Base-by-base conservation (phyloP, 2,888 invertebrate species). In the Meiosimyza platycephala region DNA sequence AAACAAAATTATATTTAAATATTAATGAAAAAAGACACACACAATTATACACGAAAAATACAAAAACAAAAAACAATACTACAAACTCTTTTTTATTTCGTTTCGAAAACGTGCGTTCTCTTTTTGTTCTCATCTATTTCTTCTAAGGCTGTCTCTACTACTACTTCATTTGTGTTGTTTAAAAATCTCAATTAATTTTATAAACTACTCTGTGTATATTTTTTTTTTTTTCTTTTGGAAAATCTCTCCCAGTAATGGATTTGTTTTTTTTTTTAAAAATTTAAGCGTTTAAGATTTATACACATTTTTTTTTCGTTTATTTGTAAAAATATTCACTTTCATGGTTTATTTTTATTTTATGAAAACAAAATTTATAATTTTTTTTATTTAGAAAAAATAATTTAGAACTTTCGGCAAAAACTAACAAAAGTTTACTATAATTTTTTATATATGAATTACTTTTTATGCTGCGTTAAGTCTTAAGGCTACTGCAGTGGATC, bases 71-170 rank as follows among this genome's bases (percentile, higher is more conserved):
- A 72, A 73, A 78, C 60, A 81, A 79, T 80, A 81, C 79, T 59
- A 40, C 15, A 57, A 69, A 63, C 68, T 72, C 66, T 51, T 51
- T 55, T 18, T 59, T 59, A 48, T 55, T 52, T 64, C 28, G 79
- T 82, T 77, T n/a, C n/a, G 74, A 81, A 78, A 77, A 71, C 63
- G 76, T 78, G 81, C 78, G 79, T 80, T 82, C 18, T 59, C n/a
- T 15, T 22, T 50, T 28, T 28, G 15, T 59, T 50, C 33, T 50
- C 28, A 9, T 22, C 55, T 55, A 55, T 40, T 40, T 40, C 40
- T 40, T 40, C 40, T 40, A 40, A 7, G 9, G 40, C 9, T 9
- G 40, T 7, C 40, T 62, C 9, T 13, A n/a, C 2, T 22, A 13
- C 9, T 13, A 64, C 40, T 28, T 65, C 28, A 13, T 18, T 28